Percentiles rank a stretch among this genome's conserved stretches.
Evolutionary conservation across 64 coral and sea anemone species (phyloP).

Genomic region (Montipora cactus): DNA sequence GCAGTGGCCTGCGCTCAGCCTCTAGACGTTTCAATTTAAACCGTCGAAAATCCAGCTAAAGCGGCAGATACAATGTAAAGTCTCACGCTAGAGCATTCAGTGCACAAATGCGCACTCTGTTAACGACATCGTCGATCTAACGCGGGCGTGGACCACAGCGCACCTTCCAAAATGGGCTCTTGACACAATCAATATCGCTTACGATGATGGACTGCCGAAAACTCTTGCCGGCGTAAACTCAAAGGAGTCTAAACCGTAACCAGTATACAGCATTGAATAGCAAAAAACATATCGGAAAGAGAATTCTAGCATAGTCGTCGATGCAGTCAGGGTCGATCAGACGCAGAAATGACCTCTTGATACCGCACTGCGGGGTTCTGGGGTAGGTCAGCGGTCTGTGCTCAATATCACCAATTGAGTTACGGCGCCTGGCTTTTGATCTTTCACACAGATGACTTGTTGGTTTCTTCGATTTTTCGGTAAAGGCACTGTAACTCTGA

Average conservation of each 20-base stretch:
- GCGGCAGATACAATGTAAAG: too few relatives aligned
- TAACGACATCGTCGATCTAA: too few relatives aligned
- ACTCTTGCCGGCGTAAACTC: background rate
- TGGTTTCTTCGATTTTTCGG: constrained; percentile 15
- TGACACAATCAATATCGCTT: too few relatives aligned
- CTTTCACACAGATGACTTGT: constrained; percentile 14
- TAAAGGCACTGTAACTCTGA: constrained; percentile 24
- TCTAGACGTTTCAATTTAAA: too few relatives aligned
- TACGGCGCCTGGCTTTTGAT: constrained; percentile 17
- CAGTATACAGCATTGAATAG: constrained; percentile 72
- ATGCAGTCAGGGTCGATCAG: constrained; percentile 73
- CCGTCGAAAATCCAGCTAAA: too few relatives aligned
- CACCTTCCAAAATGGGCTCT: too few relatives aligned
- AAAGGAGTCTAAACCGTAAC: constrained; percentile 45
- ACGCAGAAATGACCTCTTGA: background rate
- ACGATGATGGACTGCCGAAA: background rate
- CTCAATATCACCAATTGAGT: background rate
- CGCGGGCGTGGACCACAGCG: too few relatives aligned
- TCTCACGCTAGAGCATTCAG: too few relatives aligned
- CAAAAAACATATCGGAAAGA: constrained; percentile 69
- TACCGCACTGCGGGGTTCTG: constrained; percentile 21
- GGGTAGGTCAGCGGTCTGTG: constrained; percentile 30
- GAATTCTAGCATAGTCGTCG: constrained; percentile 68
- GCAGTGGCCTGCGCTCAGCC: too few relatives aligned
- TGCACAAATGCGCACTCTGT: too few relatives aligned